Conservation (phyloP, 2,888 invertebrate genomes). For the Doris montereyensis region DNA sequence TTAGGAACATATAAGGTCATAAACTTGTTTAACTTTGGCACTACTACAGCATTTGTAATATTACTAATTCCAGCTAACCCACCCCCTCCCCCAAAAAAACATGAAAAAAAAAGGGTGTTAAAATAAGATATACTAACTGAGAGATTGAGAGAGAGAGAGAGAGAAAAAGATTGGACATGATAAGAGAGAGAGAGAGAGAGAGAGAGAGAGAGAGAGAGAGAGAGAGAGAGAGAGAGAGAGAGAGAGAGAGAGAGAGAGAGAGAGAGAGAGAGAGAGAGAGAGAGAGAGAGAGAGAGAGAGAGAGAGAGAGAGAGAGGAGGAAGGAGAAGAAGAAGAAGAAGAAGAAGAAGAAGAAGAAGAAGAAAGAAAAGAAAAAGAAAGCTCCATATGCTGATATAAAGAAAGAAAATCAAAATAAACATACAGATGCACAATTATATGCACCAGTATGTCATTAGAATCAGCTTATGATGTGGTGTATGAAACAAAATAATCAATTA, state of each 20-base stretch:
- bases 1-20: too few relatives aligned
- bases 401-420: neutral
- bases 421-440: neutral
- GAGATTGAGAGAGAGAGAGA: neutral
- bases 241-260: constrained; percentile 17
- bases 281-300: neutral
- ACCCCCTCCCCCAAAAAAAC: too few relatives aligned
- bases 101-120: too few relatives aligned
- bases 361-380: too few relatives aligned
- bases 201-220: constrained; percentile 33
- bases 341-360: neutral
- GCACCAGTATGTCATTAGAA: too few relatives aligned
- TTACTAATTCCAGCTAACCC: too few relatives aligned
- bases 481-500: too few relatives aligned
- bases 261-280: neutral
- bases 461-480: too few relatives aligned
- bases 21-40: too few relatives aligned
- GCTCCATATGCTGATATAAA: too few relatives aligned
- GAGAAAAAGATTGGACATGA: neutral
- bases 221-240: constrained; percentile 32
- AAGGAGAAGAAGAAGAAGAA: neutral
- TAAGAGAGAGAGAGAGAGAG: constrained; percentile 24
- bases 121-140: too few relatives aligned
- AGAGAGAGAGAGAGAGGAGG: neutral
- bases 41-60: too few relatives aligned